These are phyloP conservation scores for Hecatera dysodea DNA, from an alignment of 2,888 invertebrate species.

Conservation along the genomic window DNA sequence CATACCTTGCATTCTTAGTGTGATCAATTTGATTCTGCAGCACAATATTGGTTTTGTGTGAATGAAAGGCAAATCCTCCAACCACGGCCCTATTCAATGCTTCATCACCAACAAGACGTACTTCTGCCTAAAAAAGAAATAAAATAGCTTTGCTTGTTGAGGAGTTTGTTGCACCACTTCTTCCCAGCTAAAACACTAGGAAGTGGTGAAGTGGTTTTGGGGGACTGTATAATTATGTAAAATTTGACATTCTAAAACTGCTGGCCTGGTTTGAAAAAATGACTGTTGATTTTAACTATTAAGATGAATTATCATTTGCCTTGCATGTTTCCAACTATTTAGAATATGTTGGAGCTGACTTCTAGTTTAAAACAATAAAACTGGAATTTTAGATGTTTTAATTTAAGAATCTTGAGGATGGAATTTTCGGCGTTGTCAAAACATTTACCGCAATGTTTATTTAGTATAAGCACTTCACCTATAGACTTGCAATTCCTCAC, in stretches of 20 bases:
- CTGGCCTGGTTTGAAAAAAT: no score
- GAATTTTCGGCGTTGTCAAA: not conserved
- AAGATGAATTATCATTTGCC: fast-evolving
- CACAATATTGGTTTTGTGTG: constrained; percentile 86
- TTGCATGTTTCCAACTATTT: not conserved
- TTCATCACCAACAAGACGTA: constrained; percentile 87
- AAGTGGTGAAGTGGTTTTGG: no score
- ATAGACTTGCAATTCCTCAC: not conserved
- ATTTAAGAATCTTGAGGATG: not conserved
- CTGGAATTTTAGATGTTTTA: not conserved
- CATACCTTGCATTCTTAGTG: constrained; percentile 86
- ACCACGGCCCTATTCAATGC: constrained; percentile 87
- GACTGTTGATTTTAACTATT: no score
- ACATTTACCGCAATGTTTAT: not conserved
- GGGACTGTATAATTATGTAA: no score
- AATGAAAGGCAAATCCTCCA: constrained; percentile 87
- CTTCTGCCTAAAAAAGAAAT: constrained; percentile 82
- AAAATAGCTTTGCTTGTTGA: no score
- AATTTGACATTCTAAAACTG: no score
- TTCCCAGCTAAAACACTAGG: no score
- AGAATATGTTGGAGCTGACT: not conserved
- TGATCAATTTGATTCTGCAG: constrained; percentile 86
- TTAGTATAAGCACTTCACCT: not conserved
- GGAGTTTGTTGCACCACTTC: no score
- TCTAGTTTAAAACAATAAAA: not conserved